These are phyloP conservation scores for Eulimnadia texana DNA, from an alignment of 1,140 invertebrate species.

Conservation along the genomic window DNA sequence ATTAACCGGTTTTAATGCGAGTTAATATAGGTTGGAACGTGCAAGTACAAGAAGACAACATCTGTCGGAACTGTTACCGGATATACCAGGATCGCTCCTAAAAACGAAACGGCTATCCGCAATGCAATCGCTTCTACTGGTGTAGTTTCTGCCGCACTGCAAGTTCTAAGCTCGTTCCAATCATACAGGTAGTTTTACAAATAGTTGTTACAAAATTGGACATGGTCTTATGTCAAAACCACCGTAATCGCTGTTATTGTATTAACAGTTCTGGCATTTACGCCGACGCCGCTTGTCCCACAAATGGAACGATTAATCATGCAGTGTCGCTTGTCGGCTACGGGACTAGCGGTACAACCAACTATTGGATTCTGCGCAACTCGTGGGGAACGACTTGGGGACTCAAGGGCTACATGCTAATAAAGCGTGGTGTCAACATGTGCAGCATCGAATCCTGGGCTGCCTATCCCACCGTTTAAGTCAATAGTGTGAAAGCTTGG, in stretches of 20 bases:
- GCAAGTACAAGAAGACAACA: not conserved
- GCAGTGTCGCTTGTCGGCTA: slow-evolving; percentile 36
- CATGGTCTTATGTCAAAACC: too few species aligned
- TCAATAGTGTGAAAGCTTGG: too few species aligned
- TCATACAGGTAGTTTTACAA: slow-evolving; percentile 3
- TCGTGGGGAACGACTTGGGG: slow-evolving; percentile 35
- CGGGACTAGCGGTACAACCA: slow-evolving; percentile 31
- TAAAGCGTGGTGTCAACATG: slow-evolving; percentile 30
- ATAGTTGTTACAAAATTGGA: too few species aligned
- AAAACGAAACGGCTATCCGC: not conserved
- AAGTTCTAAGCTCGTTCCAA: not conserved
- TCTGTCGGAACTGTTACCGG: not conserved
- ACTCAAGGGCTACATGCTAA: slow-evolving; percentile 31
- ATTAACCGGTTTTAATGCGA: not conserved
- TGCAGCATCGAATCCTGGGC: slow-evolving; percentile 31
- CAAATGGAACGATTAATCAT: slow-evolving; percentile 27
- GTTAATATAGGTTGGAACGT: not conserved
- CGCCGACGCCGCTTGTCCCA: slow-evolving; percentile 20
- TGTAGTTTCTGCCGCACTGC: not conserved
- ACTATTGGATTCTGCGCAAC: slow-evolving; percentile 36
- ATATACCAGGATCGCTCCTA: not conserved
- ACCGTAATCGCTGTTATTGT: too few species aligned
- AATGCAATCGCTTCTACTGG: not conserved
- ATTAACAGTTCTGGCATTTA: slow-evolving; percentile 23
- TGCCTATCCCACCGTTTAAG: slow-evolving; percentile 18